Conservation (phyloP, 2,888 invertebrate genomes). For the Isotomurus palustris region DNA sequence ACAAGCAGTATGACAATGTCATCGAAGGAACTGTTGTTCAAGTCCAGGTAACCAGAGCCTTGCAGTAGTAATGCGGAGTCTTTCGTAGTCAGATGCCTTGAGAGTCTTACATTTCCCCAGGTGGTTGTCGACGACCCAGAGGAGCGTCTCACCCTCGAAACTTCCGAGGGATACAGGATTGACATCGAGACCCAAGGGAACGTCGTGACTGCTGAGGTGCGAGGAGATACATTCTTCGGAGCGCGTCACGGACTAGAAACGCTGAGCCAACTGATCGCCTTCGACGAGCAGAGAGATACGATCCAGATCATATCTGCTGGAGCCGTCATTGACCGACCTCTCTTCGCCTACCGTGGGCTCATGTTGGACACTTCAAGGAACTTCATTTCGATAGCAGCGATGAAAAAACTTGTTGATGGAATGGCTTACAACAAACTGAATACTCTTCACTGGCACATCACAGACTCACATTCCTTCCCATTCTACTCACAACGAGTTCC, state of each 20-base stretch:
- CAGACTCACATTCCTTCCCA: slow-evolving; percentile 91
- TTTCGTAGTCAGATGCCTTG: too few relatives aligned
- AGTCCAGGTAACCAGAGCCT: slow-evolving; percentile 44
- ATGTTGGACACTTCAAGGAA: slow-evolving; percentile 87
- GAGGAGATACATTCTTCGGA: slow-evolving; percentile 42
- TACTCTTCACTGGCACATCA: slow-evolving; percentile 89
- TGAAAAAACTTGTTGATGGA: slow-evolving; percentile 74
- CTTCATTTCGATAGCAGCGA: slow-evolving; percentile 62
- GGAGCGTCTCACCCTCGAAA: slow-evolving; percentile 43
- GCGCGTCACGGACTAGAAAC: slow-evolving; percentile 55
- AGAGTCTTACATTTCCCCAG: too few relatives aligned
- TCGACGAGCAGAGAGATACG: slow-evolving; percentile 56
- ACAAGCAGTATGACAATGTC: slow-evolving; percentile 46
- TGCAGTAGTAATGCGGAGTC: too few relatives aligned
- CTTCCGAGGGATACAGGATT: slow-evolving; percentile 44
- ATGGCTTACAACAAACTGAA: slow-evolving; percentile 89
- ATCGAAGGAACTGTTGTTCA: slow-evolving; percentile 46
- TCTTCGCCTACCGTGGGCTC: slow-evolving; percentile 71
- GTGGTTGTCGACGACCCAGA: slow-evolving; percentile 45
- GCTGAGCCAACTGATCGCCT: slow-evolving; percentile 63
- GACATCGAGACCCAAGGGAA: slow-evolving; percentile 43
- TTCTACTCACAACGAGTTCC: slow-evolving; percentile 71
- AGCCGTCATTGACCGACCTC: slow-evolving; percentile 47
- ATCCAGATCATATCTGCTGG: slow-evolving; percentile 43
- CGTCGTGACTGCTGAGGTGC: slow-evolving; percentile 48